phyloP scores from a whole-genome alignment of 2,797 vertebrate species.

The Peromyscus melanophrys region DNA sequence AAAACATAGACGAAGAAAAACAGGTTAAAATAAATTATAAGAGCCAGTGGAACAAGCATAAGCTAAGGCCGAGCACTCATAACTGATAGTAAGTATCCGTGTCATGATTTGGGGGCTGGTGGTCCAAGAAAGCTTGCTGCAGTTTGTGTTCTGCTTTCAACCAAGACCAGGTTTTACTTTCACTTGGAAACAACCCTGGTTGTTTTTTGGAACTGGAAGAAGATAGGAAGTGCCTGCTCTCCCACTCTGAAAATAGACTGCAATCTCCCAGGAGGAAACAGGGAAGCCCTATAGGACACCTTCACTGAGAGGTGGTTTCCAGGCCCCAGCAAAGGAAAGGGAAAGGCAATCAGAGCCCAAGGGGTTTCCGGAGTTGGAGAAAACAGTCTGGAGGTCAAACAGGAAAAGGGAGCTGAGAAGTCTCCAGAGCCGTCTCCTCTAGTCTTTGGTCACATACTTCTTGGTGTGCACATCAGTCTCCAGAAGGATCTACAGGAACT shows the following conservation, averaged over 20 bases:
- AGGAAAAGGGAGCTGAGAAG: neutral
- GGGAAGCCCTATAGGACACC: neutral
- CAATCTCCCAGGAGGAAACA: neutral
- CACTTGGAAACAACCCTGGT: neutral
- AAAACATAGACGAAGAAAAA: neutral
- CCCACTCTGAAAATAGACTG: neutral
- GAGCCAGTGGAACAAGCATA: neutral
- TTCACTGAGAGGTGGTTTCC: neutral
- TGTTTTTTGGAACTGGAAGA: neutral
- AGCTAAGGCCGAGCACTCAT: neutral
- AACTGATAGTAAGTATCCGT: neutral
- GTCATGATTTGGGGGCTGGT: neutral
- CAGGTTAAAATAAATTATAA: neutral
- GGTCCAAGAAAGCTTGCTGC: neutral
- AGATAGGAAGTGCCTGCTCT: neutral
- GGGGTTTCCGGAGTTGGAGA: neutral
- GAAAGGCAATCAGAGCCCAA: neutral
- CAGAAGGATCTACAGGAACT: neutral
- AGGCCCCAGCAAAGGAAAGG: neutral
- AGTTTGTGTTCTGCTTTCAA: slow-evolving; percentile 1
- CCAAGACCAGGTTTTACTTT: slow-evolving; percentile 20
- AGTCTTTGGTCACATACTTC: neutral
- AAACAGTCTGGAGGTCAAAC: neutral
- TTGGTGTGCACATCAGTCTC: neutral
- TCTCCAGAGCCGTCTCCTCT: neutral